Base-by-base conservation (phyloP, 2,113 vertebrate genomes). In the Limanda limanda region DNA sequence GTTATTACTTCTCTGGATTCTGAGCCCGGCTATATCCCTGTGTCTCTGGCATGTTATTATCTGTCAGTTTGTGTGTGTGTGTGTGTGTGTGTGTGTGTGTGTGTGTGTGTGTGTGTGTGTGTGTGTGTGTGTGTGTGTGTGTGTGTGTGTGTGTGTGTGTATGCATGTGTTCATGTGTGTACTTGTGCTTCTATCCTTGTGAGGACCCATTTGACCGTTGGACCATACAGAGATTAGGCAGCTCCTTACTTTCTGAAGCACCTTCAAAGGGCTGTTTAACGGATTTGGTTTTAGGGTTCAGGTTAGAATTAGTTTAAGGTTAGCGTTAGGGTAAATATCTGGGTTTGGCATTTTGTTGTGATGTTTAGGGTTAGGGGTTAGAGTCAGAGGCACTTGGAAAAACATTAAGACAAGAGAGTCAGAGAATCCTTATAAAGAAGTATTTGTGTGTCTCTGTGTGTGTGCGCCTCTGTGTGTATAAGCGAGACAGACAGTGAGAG, bases 41-140 rank as follows among this genome's bases (percentile, higher is more conserved):
- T 71, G 51, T 82, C 79, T 85, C 82, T 62, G 69, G 72, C 64
- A 83, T 85, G 71, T 90, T 89, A 82, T 88, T 83, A 80, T 83
- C 58, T 74, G 60, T 55, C 61, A 13, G n/a, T n/a, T n/a, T 27
- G 3, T 27, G 25, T 27, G 25, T 27, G 25, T 25, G 25, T 25
- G 25, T 25, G 25, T 25, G 25, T 25, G 25, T 25, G 68, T 48
- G 71, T 73, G 56, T 63, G 62, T 42, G 71, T 18, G 56, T 63
- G 62, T 42, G 64, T 18, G 69, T 23, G 45, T 20, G 58, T 24
- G 59, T 35, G n/a, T 24, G n/a, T 23, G 66, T 37, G 65, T 31
- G 57, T 21, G n/a, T n/a, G n/a, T n/a, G n/a, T 27, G 3, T 27
- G 25, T 27, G 25, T 27, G 25, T 25, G 25, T 25, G 25, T 25